Evolutionary conservation across 1,140 invertebrate species (phyloP), one percentile per base, ranked within the genome.

Genomic region (Maniola jurtina): DNA sequence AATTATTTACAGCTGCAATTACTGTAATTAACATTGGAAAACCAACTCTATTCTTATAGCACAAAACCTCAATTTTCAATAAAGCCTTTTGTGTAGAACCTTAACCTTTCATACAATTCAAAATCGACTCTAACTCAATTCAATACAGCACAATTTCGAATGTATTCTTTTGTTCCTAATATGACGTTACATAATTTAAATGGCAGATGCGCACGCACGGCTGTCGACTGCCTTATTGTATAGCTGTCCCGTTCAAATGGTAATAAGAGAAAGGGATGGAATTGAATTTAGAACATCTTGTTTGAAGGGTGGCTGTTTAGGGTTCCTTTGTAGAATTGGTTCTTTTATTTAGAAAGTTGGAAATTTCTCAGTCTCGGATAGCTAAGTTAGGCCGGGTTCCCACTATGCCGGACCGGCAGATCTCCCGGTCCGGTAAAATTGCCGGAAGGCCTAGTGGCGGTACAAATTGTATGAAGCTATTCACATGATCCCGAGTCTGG

Each of bases 191-290:
- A 64, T 71, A 52, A 61, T 16, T 25, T 36, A 48, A 35, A 10
- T 34, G 66, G 65, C 68, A 69, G 66, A 66, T 72, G 70, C 73
- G 66, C 64, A 65, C 70, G 69, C 66, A 72, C 42, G 42, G 42
- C 42, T 45, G 42, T 45, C 50, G 56, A 50, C 57, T 68, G 58
- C 70, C 70, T 65, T 70, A 57, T 45, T 45, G 10, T 36, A 42
- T 36, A 10, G 8, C 56, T 34, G 34, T 65, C 56, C 52, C 64
- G 38, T 65, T 65, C 52, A 16, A 47, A 45, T 14, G 11, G 10
- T 34, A 15, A 50, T 11, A 16, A 47, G 50, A 25, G 58, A 59
- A 42, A 64, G 61, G 34, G 61, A 60, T 38, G 52, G 47, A 54
- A 25, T 48, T 25, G n/a, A 33, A 14, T n/a, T 45, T n/a, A 2